Base-by-base conservation (phyloP, 2,113 vertebrate species). In the Larimichthys polyactis region DNA sequence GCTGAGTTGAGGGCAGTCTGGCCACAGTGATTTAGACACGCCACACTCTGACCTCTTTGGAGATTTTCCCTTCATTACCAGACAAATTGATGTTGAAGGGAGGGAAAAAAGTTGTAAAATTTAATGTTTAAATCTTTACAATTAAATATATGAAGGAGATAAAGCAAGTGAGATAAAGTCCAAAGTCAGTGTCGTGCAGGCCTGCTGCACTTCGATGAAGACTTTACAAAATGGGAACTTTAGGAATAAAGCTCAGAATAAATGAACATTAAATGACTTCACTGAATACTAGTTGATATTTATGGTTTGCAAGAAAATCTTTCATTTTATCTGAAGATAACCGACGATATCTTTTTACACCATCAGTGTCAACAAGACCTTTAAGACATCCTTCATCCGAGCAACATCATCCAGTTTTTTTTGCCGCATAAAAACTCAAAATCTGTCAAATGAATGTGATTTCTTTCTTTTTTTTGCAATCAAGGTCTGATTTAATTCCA, bases 11-110 rank as follows among this genome's bases (percentile, higher is more conserved):
- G 93, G 93, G 90, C 94, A 93, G 90, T 81, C 85, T 78, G 92
- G 89, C 91, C 80, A 54, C 84, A 80, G 91, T 95, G 95, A 96
- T 95, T 95, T 96, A 95, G 93, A 94, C 90, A 86, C 80, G 49
- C 73, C 71, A 81, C 76, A 85, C 83, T 70, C 67, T 94, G 94
- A 95, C 94, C 95, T 84, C 92, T 92, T 90, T 67, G 43, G 76
- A 90, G 85, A 91, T 92, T 93, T 94, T 91, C 92, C 93, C 92
- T 93, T 95, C 91, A 95, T 94, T 91, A 93, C 90, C 89, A 83
- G 73, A 89, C 79, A 91, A 92, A 94, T 88, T 90, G 90, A 89
- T 88, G 83, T 82, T 81, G 84, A 86, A 82, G 83, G 52, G 70
- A 76, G 60, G 67, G 57, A 73, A 76, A 63, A 87, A 87, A 91